Evolutionary conservation across 2,888 invertebrate genomes (phyloP).

Genomic region (Pristionchus exspectatus): DNA sequence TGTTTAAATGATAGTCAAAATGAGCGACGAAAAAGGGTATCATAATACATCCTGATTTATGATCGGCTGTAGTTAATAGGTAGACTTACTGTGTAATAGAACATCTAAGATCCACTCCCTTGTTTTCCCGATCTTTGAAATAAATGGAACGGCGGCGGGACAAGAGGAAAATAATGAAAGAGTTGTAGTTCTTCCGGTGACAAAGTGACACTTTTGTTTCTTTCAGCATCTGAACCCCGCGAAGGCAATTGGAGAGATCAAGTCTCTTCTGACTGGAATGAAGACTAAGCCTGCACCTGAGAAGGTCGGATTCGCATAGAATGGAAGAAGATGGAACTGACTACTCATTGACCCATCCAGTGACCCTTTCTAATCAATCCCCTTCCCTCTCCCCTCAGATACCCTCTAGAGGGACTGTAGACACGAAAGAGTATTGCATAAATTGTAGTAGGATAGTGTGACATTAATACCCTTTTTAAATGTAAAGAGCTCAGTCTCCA

Average conservation of each 20-base stretch:
- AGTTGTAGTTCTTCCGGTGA: neutral
- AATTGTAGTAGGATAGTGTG: slow-evolving; percentile 50
- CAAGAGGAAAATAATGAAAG: neutral
- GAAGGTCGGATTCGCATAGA: slow-evolving; percentile 52
- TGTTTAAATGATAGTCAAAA: neutral
- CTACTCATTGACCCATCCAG: slow-evolving; percentile 20
- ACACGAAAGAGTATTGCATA: slow-evolving; percentile 54
- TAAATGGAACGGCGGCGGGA: slow-evolving; percentile 1
- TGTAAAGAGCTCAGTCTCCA: slow-evolving; percentile 2
- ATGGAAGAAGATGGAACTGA: neutral
- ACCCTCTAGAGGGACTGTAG: slow-evolving; percentile 49
- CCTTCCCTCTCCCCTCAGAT: neutral
- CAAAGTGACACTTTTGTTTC: neutral
- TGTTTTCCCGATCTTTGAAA: slow-evolving; percentile 1
- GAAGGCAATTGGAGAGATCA: slow-evolving; percentile 83
- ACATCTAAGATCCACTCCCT: neutral
- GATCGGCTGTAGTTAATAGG: neutral
- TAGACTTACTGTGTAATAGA: slow-evolving; percentile 1
- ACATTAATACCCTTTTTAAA: neutral
- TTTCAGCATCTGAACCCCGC: slow-evolving; percentile 79
- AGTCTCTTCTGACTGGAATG: slow-evolving; percentile 91
- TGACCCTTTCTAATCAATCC: slow-evolving; percentile 23
- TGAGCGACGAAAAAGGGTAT: neutral
- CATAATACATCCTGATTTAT: slow-evolving; percentile 18
- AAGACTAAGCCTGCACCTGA: slow-evolving; percentile 84